Evolutionary conservation across 2,113 vertebrate genomes (phyloP).

Genomic region (Regulus satrapa): DNA sequence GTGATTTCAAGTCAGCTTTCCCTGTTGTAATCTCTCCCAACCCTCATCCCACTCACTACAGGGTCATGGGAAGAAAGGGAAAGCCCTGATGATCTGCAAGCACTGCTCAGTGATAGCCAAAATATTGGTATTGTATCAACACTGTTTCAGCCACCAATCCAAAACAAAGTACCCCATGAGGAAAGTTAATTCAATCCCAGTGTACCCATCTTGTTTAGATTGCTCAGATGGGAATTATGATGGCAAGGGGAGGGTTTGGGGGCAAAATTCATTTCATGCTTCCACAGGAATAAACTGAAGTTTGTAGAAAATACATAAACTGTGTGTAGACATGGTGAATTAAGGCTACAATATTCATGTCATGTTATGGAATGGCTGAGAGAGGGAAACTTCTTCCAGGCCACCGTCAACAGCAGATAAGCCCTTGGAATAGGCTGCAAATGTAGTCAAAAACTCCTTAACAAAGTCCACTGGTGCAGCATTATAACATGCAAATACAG

Average conservation of each 20-base stretch:
- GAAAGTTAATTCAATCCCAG: background rate
- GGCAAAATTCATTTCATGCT: background rate
- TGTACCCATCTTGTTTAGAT: background rate
- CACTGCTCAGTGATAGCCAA: background rate
- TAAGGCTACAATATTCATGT: background rate
- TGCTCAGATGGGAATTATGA: background rate
- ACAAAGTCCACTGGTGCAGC: background rate
- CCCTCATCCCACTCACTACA: background rate
- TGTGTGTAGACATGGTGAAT: background rate
- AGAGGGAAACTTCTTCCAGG: background rate
- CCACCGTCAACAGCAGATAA: background rate
- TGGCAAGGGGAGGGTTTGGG: background rate
- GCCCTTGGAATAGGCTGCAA: background rate
- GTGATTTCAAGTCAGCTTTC: background rate
- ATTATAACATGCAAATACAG: background rate
- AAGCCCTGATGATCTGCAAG: background rate
- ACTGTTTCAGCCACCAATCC: background rate
- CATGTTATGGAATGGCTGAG: background rate
- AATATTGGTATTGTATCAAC: background rate
- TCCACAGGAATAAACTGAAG: background rate
- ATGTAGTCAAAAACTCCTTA: background rate
- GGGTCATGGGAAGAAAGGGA: background rate
- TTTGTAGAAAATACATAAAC: background rate
- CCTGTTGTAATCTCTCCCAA: background rate
- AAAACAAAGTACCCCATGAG: background rate